phyloP scores from a whole-genome alignment of 2,888 invertebrate genomes.

The Hydroisotoma schaefferi region DNA sequence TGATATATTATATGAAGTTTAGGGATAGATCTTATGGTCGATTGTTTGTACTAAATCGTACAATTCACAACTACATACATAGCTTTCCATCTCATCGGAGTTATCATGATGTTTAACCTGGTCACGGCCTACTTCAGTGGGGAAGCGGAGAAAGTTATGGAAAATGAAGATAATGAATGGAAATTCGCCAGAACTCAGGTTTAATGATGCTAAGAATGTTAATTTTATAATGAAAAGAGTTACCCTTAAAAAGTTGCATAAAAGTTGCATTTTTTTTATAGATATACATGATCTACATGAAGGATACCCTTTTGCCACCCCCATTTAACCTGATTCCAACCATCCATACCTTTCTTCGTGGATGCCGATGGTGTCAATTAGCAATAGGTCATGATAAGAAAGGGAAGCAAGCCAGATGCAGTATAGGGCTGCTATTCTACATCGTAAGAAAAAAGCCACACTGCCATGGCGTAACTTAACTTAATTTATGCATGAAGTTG shows the following conservation, averaged over 20 bases:
- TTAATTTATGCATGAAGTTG: no score
- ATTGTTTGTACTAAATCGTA: background rate
- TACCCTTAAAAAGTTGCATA: background rate
- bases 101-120: constrained; percentile 12
- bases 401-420: no score
- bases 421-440: no score
- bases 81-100: constrained; percentile 9
- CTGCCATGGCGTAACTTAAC: no score
- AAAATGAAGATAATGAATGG: constrained; percentile 16
- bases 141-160: background rate
- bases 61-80: no score
- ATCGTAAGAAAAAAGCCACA: no score
- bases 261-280: constrained; percentile 23
- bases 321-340: constrained; percentile 69
- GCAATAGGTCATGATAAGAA: no score
- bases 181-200: constrained; percentile 20
- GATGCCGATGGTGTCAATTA: no score
- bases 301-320: constrained; percentile 66
- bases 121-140: constrained; percentile 17
- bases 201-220: background rate
- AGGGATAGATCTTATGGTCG: constrained; percentile 6
- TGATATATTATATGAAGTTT: background rate
- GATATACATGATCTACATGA: constrained; percentile 69
- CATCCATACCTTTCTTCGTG: no score
- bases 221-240: background rate